Base-by-base conservation (phyloP, 2,888 invertebrate species). In the Athalia cordata region DNA sequence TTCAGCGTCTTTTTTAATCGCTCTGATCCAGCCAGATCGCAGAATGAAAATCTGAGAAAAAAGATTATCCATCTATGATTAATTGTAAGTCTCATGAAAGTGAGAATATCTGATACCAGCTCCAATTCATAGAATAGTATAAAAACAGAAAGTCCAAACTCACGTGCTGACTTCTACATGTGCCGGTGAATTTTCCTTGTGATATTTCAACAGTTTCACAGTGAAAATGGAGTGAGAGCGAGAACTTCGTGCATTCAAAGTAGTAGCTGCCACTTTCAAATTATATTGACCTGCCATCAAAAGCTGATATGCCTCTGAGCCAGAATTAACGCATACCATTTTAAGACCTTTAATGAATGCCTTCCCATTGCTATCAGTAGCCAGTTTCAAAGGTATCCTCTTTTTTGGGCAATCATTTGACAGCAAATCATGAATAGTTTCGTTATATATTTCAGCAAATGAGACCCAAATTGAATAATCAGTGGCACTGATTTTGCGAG, bases 21-120 rank as follows among this genome's bases (percentile, higher is more conserved):
- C 90, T 99, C 98, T 7, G 97, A 95, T 0, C 99, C 99, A 67
- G 99, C 99, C 83, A 99, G 91, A 92, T 99, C 99, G 90, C 98
- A 98, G 86, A 99, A 95, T 0, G 89, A 81, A 80, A 90, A 90
- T 0, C 96, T 95, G 82, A 96, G 92, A 65, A 52, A 29, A 13
- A 49, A 62, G 29, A 29, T 29, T 29, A 15, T 55, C 47, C 72
- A 59, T 29, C 29, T 29, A 29, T 29, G 29, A 29, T 29, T 2
- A 29, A 29, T 29, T 29, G 29, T 29, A 29, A 29, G 29, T 29
- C 0, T 29, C 29, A 29, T 29, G 29, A 2, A 29, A 29, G 29
- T 29, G 29, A 29, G 29, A 29, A 29, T 29, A 29, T 29, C 29
- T 29, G 29, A 29, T 29, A 29, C 29, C 29, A 29, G 29, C 29